These are phyloP conservation scores for Adineta ricciae DNA, from an alignment of 2,888 invertebrate species.

Conservation along the genomic window DNA sequence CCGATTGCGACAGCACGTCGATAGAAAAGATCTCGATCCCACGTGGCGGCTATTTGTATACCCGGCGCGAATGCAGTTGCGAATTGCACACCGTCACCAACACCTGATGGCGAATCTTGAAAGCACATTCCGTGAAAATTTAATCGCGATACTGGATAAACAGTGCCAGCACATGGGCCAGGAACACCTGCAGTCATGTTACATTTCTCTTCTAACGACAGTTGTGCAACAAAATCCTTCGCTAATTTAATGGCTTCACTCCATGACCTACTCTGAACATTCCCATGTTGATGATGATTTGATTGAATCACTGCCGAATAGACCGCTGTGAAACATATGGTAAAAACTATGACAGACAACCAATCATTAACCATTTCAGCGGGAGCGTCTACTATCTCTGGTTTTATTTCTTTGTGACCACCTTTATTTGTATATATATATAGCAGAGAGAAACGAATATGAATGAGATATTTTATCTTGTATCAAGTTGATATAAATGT, in stretches of 20 bases:
- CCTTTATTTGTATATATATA: not conserved
- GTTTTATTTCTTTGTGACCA: no score
- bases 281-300: not conserved
- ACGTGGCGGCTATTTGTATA: not conserved
- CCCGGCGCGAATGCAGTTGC: not conserved
- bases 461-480: not conserved
- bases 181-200: not conserved
- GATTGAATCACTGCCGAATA: not conserved
- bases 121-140: not conserved
- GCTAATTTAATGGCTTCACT: not conserved
- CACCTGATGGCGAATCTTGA: not conserved
- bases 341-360: not conserved
- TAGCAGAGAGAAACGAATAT: not conserved
- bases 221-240: not conserved
- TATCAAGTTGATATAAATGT: not conserved
- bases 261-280: not conserved
- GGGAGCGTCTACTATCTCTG: not conserved
- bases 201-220: slow-evolving; percentile 8
- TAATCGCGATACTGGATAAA: not conserved
- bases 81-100: not conserved
- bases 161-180: not conserved
- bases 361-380: not conserved
- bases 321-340: not conserved
- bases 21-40: slow-evolving; percentile 13
- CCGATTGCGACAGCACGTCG: not conserved